Percentiles rank a stretch among this genome's conserved stretches.
phyloP scores from a whole-genome alignment of 2,888 invertebrate genomes.

The Leucoptera coffeella region DNA sequence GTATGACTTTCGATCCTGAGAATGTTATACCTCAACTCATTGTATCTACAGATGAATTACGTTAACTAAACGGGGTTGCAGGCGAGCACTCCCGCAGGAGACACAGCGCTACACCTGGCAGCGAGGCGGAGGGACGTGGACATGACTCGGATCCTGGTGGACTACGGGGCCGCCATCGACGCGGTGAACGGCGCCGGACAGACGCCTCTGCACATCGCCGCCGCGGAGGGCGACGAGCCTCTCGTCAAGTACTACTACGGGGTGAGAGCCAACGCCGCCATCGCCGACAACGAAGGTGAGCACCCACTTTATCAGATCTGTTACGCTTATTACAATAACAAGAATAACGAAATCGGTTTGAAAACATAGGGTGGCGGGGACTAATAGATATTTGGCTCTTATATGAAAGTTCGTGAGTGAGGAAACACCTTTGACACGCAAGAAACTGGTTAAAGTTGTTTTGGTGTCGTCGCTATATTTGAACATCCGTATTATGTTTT shows the following conservation, averaged over 20 bases:
- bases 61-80: slow-evolving; percentile 20
- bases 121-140: slow-evolving; percentile 90
- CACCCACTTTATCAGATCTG: too few species aligned
- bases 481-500: too few species aligned
- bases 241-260: slow-evolving; percentile 94
- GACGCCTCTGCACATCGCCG: slow-evolving; percentile 91
- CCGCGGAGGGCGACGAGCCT: slow-evolving; percentile 91
- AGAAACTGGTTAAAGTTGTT: too few species aligned
- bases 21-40: background rate
- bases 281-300: slow-evolving; percentile 85
- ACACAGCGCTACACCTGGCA: slow-evolving; percentile 92
- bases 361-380: too few species aligned
- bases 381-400: too few species aligned
- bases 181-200: slow-evolving; percentile 91
- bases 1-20: slow-evolving; percentile 17
- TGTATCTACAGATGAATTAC: too few species aligned
- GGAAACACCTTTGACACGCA: too few species aligned
- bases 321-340: too few species aligned
- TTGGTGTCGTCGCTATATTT: too few species aligned
- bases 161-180: slow-evolving; percentile 89
- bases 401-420: too few species aligned
- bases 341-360: too few species aligned
- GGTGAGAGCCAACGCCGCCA: slow-evolving; percentile 88
- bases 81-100: slow-evolving; percentile 79
- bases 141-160: slow-evolving; percentile 86